These are phyloP conservation scores for Sycophaga agraensis DNA, from an alignment of 1,140 invertebrate species.

Conservation along the genomic window DNA sequence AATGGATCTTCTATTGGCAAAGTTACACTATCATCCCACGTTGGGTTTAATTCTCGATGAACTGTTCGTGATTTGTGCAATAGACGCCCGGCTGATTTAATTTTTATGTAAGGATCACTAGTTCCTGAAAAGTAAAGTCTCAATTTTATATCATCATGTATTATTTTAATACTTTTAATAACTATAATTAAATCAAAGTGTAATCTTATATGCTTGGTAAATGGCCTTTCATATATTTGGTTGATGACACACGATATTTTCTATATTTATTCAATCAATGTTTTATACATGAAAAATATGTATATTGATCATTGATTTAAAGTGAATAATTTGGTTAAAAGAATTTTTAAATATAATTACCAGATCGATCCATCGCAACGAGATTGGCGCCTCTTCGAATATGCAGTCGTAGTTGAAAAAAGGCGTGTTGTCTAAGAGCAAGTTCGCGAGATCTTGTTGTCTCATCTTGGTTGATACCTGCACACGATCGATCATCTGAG, in stretches of 20 bases:
- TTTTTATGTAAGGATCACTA: slow-evolving; percentile 98
- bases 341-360: too few species aligned
- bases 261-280: too few species aligned
- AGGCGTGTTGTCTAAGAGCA: slow-evolving; percentile 78
- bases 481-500: not conserved
- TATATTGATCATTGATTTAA: too few species aligned
- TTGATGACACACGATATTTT: too few species aligned
- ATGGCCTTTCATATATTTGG: too few species aligned
- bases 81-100: slow-evolving; percentile 85
- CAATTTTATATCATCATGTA: not conserved
- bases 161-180: not conserved
- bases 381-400: slow-evolving; percentile 85
- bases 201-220: too few species aligned
- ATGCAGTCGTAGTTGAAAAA: slow-evolving; percentile 87
- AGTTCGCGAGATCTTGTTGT: slow-evolving; percentile 66
- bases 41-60: slow-evolving; percentile 85
- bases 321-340: too few species aligned
- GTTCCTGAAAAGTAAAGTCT: slow-evolving; percentile 69
- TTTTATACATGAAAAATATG: too few species aligned
- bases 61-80: slow-evolving; percentile 93
- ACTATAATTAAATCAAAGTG: too few species aligned
- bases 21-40: slow-evolving; percentile 96
- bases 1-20: slow-evolving; percentile 94
- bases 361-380: slow-evolving; percentile 91
- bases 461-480: slow-evolving; percentile 59